Base-by-base conservation (phyloP, 2,888 invertebrate species). In the Protonemura montana region DNA sequence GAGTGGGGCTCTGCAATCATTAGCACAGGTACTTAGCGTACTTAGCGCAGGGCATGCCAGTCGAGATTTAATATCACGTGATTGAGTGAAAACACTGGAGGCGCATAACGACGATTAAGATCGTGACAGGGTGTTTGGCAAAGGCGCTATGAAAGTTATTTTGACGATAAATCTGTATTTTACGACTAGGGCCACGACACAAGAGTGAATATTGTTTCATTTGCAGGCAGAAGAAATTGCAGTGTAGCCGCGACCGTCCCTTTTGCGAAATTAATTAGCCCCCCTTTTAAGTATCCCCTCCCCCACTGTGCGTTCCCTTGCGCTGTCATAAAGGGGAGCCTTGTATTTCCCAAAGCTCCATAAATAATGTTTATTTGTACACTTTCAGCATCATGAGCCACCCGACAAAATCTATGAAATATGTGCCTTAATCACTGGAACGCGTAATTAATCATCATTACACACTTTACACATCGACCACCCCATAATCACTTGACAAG, bases 1-100 rank as follows among this genome's bases (percentile, higher is more conserved):
- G 94, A 87, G 94, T 94, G 95, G 95, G 92, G 80, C 59, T 59
- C 59, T 59, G 59, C 91, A 92, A 91, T 35, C 35, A 88, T 87
- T 88, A 86, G 83, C 59, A 25, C 87, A 84, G 35, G 59, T 59
- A 59, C 59, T 59, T 21, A 59, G 35, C 10, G 35, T 59, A 59
- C 13, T 59, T 59, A 59, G 59, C 59, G 59, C 21, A 59, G 1
- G 21, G 59, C 59, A 21, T 21, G 59, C 1, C 59, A 6, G 59
- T 21, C 59, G 59, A 59, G 59, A 59, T 21, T 59, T 59, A 59
- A 59, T 81, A 81, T 81, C 81, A 16, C 13, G 25, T 81, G 81
- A 28, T 81, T 81, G n/a, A 81, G 28, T 81, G 30, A 10, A 10
- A 29, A n/a, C 30, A 16, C n/a, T 7, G 81, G n/a, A 29, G 30